Conservation (phyloP, 1,140 invertebrate genomes). For the Epicauta chinensis region DNA sequence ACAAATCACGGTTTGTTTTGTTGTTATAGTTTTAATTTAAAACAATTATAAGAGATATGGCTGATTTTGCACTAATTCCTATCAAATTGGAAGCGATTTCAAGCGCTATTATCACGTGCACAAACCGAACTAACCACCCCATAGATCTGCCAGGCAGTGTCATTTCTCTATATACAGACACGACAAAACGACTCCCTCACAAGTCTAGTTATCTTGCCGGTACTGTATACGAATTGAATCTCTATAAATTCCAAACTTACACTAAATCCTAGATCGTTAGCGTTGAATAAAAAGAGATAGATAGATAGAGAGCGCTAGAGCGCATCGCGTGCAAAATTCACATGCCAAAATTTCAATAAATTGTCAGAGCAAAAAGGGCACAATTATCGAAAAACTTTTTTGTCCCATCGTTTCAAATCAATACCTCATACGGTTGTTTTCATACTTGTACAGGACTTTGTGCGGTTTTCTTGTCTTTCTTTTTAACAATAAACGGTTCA, state of each 20-base stretch:
- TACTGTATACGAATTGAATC: too few species aligned
- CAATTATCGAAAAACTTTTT: neutral
- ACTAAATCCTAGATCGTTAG: neutral
- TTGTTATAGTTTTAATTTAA: conserved; percentile 27
- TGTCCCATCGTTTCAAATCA: conserved; percentile 3
- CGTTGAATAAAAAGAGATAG: neutral
- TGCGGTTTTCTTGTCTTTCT: conserved; percentile 34
- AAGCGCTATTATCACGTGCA: conserved; percentile 12
- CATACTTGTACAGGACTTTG: conserved; percentile 37
- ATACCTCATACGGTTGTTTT: conserved; percentile 19
- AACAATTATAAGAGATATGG: conserved; percentile 20
- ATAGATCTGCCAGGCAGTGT: too few species aligned
- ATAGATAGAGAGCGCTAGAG: too few species aligned
- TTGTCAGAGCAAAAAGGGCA: neutral
- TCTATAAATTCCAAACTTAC: neutral
- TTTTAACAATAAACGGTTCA: conserved; percentile 36
- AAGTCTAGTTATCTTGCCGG: too few species aligned
- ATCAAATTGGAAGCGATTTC: conserved; percentile 22
- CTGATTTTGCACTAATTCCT: conserved; percentile 24
- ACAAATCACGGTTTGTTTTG: neutral
- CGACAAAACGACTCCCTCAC: too few species aligned
- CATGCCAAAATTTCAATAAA: conserved; percentile 10
- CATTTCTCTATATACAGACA: too few species aligned
- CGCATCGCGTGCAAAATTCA: conserved; percentile 16
- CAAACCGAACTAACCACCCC: too few species aligned